Conservation (phyloP, 2,797 vertebrate genomes). For the Cossypha polioptera region DNA sequence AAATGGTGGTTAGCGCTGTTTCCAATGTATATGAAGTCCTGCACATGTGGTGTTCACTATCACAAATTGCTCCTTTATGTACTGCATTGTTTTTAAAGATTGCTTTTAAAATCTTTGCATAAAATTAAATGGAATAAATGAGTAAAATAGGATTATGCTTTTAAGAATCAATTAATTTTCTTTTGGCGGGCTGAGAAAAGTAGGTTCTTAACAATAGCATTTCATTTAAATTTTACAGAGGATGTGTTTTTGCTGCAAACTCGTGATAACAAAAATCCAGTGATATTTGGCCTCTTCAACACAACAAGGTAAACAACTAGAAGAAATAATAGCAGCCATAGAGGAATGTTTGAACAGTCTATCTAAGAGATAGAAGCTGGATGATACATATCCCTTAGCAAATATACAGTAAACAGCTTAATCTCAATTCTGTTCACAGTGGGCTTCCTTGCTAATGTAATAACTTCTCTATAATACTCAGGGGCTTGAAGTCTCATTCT, state of each 20-base stretch:
- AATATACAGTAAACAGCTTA: neutral
- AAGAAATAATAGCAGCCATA: neutral
- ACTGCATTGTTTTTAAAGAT: neutral
- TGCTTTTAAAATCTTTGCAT: neutral
- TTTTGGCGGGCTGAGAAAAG: neutral
- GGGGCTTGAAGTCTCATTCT: neutral
- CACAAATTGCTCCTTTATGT: neutral
- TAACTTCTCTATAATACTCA: neutral
- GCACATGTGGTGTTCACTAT: neutral
- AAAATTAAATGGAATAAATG: neutral
- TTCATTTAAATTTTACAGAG: slow-evolving; percentile 79
- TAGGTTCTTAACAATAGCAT: neutral
- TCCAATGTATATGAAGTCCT: neutral
- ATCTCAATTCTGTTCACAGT: neutral
- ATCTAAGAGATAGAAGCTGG: neutral
- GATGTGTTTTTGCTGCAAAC: slow-evolving; percentile 91
- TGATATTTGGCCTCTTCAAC: slow-evolving; percentile 95
- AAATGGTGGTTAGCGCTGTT: neutral
- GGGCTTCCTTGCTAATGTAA: neutral
- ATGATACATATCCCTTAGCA: neutral
- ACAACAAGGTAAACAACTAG: slow-evolving; percentile 87
- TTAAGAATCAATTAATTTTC: neutral
- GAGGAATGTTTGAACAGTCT: neutral
- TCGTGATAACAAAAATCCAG: slow-evolving; percentile 91
- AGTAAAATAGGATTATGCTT: neutral